Conservation (phyloP, 1,140 invertebrate species). For the Vollenhovia emeryi region DNA sequence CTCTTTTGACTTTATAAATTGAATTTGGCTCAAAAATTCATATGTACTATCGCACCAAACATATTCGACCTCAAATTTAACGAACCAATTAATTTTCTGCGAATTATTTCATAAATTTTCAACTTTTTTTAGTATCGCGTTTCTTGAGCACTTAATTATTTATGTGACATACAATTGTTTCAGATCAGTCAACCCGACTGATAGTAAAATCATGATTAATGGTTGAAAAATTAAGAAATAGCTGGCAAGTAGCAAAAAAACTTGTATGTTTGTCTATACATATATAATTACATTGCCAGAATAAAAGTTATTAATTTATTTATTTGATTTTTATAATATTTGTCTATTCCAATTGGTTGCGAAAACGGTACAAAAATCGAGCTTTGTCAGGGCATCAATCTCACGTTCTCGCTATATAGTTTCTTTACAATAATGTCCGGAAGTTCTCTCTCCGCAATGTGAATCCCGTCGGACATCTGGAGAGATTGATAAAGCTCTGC, state of each 20-base stretch:
- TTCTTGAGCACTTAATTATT: not conserved
- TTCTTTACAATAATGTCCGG: constrained; percentile 49
- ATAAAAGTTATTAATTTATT: too few species aligned
- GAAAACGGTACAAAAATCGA: not conserved
- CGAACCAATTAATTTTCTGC: constrained; percentile 1
- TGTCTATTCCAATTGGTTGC: not conserved
- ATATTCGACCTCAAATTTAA: not conserved
- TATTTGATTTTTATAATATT: too few species aligned
- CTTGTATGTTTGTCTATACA: not conserved
- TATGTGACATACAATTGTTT: not conserved
- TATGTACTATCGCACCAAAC: not conserved
- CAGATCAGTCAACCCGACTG: not conserved
- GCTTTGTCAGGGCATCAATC: constrained; percentile 6
- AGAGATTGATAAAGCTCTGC: constrained; percentile 67
- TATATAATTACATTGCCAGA: too few species aligned
- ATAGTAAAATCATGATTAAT: not conserved
- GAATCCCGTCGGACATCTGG: constrained; percentile 43
- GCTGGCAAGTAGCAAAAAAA: not conserved
- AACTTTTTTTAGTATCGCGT: not conserved
- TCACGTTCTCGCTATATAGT: constrained; percentile 16
- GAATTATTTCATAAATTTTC: not conserved
- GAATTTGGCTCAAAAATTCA: not conserved
- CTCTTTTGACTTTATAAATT: constrained; percentile 19
- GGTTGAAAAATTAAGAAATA: not conserved
- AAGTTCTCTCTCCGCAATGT: constrained; percentile 50